A percentile compares a stretch with the other conserved stretches of the same genome.
Evolutionary conservation across 2,888 invertebrate species (phyloP).

Genomic region (Macaria notata): DNA sequence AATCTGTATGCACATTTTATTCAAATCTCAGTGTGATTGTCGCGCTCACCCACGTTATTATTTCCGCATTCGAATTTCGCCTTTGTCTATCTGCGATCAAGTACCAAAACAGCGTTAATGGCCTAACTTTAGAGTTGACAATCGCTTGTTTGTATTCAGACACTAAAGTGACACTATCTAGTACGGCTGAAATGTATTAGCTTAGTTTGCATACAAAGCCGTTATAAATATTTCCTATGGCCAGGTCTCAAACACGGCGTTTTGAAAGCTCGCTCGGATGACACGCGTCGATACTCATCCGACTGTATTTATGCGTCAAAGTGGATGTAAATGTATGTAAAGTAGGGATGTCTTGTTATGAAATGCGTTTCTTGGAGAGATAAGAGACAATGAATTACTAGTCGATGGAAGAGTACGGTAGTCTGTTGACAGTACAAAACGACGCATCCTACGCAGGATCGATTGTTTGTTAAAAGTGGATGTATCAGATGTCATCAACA

Average conservation of each 20-base stretch:
- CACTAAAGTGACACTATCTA: slow-evolving; percentile 58
- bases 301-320: slow-evolving; percentile 60
- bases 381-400: slow-evolving; percentile 46
- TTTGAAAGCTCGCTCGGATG: slow-evolving; percentile 71
- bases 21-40: slow-evolving; percentile 57
- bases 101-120: slow-evolving; percentile 48
- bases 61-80: slow-evolving; percentile 49
- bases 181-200: slow-evolving; percentile 64
- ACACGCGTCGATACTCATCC: slow-evolving; percentile 67
- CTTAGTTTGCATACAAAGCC: slow-evolving; percentile 79
- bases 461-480: slow-evolving; percentile 12
- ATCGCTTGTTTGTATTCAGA: slow-evolving; percentile 47
- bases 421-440: slow-evolving; percentile 37
- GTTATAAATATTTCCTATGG: slow-evolving; percentile 75
- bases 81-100: slow-evolving; percentile 38
- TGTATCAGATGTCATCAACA: background rate
- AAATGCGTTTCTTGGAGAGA: slow-evolving; percentile 45
- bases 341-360: slow-evolving; percentile 61
- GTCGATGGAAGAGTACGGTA: slow-evolving; percentile 38
- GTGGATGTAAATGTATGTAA: slow-evolving; percentile 73
- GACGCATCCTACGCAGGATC: slow-evolving; percentile 24
- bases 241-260: slow-evolving; percentile 57
- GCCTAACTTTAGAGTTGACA: slow-evolving; percentile 56
- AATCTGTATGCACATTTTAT: slow-evolving; percentile 70
- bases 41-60: slow-evolving; percentile 57